Conservation (phyloP, 2,888 invertebrate species). For the Uloborus plumipes region DNA sequence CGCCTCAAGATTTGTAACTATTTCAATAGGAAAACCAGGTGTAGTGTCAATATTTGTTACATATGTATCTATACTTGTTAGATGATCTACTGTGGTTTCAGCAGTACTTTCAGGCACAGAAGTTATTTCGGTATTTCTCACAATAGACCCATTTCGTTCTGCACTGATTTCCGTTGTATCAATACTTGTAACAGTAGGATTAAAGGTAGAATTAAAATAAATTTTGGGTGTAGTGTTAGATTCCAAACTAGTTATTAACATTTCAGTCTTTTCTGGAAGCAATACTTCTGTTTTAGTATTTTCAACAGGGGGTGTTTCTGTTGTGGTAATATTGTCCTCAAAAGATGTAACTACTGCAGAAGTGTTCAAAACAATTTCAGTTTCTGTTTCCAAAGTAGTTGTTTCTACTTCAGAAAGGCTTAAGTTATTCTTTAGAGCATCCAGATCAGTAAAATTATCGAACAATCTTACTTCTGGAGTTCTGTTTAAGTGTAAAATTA, state of each 20-base stretch:
- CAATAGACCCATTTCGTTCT: too few species aligned
- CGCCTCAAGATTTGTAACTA: background rate
- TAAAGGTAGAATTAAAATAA: too few species aligned
- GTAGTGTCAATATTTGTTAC: too few species aligned
- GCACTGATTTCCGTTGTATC: too few species aligned
- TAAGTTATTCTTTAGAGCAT: too few species aligned
- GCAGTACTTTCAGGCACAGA: too few species aligned
- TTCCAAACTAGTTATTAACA: background rate
- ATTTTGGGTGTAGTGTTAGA: too few species aligned
- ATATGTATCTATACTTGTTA: too few species aligned
- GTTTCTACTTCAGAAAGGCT: background rate
- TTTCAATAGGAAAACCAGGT: too few species aligned
- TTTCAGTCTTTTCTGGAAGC: background rate
- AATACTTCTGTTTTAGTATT: background rate
- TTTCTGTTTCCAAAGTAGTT: conserved; percentile 6
- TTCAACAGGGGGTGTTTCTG: background rate
- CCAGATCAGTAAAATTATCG: conserved; percentile 36
- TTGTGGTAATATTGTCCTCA: background rate
- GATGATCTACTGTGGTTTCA: too few species aligned
- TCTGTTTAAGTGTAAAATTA: conserved; percentile 20
- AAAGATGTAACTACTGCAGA: background rate
- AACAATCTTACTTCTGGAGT: conserved; percentile 33
- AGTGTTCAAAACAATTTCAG: background rate
- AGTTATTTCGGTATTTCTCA: too few species aligned
- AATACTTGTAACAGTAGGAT: too few species aligned